Conservation (phyloP, 2,797 vertebrate species). For the Semaprochilodus insignis region DNA sequence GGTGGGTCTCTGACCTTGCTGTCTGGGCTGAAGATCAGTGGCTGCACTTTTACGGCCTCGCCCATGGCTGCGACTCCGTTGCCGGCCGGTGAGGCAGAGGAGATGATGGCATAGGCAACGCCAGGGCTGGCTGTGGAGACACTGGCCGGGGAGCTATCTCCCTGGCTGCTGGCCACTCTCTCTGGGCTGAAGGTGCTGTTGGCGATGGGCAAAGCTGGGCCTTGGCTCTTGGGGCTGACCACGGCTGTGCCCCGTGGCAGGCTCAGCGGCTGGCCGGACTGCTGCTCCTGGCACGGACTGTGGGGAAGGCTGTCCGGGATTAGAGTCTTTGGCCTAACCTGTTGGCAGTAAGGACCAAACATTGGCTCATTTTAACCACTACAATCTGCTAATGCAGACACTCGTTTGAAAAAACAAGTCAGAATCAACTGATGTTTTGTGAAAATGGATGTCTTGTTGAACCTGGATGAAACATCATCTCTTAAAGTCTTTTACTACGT, state of each 20-base stretch:
- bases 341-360: not conserved
- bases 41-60: conserved; percentile 89
- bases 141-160: conserved; percentile 63
- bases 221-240: conserved; percentile 78
- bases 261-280: conserved; percentile 83
- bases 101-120: conserved; percentile 95
- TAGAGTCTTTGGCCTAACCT: conserved; percentile 99
- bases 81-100: conserved; percentile 83
- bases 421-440: not conserved
- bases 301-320: conserved; percentile 96
- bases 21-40: conserved; percentile 86
- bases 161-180: conserved; percentile 76
- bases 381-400: not conserved
- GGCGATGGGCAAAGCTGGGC: conserved; percentile 90
- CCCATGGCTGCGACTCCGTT: conserved; percentile 80
- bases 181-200: conserved; percentile 93
- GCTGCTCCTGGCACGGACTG: conserved; percentile 87
- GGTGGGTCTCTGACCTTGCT: conserved; percentile 78
- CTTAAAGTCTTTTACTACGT: too few relatives aligned
- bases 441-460: not conserved
- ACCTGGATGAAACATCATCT: too few relatives aligned
- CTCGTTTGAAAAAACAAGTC: not conserved
- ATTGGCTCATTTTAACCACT: not conserved
- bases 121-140: conserved; percentile 80
- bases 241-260: conserved; percentile 83